Percentiles rank a stretch among this genome's conserved stretches.
Evolutionary conservation across 1,140 invertebrate species (phyloP).

Genomic region (Bradynema listronoti): DNA sequence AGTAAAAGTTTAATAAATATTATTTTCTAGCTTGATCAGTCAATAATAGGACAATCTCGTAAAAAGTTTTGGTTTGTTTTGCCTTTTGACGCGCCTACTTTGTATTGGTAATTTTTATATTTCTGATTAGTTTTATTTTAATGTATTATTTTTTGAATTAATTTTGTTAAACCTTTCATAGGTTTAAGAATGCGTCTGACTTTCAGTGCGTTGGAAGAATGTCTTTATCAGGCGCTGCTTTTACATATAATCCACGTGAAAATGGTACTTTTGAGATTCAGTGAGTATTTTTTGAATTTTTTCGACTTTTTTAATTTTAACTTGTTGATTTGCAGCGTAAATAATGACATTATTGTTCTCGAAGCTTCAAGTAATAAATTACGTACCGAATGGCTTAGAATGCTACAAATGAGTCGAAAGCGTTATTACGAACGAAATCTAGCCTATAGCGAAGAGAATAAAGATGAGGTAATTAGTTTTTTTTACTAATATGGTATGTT

Average conservation of each 20-base stretch:
- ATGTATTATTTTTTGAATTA: neutral
- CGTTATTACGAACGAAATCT: slow-evolving; percentile 21
- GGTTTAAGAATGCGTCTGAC: slow-evolving; percentile 28
- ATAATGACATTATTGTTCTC: slow-evolving; percentile 27
- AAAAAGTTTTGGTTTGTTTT: slow-evolving; percentile 39
- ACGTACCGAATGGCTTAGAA: slow-evolving; percentile 22
- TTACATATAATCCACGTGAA: slow-evolving; percentile 31
- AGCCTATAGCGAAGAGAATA: neutral
- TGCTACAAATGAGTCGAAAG: slow-evolving; percentile 24
- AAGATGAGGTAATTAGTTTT: neutral
- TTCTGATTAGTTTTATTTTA: neutral
- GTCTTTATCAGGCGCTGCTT: slow-evolving; percentile 30
- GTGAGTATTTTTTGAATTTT: slow-evolving; percentile 19
- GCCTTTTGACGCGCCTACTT: slow-evolving; percentile 22
- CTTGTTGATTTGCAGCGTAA: slow-evolving; percentile 20
- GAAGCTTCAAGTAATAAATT: slow-evolving; percentile 25
- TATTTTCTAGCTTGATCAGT: slow-evolving; percentile 27
- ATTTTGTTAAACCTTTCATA: slow-evolving; percentile 8
- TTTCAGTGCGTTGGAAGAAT: slow-evolving; percentile 38
- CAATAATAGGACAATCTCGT: slow-evolving; percentile 15
- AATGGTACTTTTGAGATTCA: slow-evolving; percentile 35
- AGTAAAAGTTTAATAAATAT: slow-evolving; percentile 6
- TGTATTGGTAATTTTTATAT: slow-evolving; percentile 28
- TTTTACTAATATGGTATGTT: neutral
- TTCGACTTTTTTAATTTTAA: neutral